Evolutionary conservation across 2,888 invertebrate species (phyloP), one percentile per base, ranked within the genome.

Genomic region (Oithona nana): DNA sequence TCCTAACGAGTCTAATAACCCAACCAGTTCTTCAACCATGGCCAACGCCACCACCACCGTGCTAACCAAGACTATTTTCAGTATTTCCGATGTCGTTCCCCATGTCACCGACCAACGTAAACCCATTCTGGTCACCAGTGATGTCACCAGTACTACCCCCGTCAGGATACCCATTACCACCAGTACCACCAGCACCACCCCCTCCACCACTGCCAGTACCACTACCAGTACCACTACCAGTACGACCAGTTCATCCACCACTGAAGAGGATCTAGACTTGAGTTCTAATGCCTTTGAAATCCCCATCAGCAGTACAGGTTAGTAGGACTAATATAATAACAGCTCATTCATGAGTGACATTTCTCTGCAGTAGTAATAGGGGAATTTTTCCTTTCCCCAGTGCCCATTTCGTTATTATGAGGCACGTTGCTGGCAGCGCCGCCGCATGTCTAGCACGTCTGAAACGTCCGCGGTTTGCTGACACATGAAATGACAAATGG

Each of bases 91-190:
- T 26, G 22, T 24, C 13, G 26, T 55, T 16, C 26, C 54, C n/a
- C 20, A 54, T 8, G 2, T 29, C 39, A 16, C 61, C 4, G 22
- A 28, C 28, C 29, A 59, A 22, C 20, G 61, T 31, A 28, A 29
- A n/a, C 61, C 55, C 54, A 61, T 61, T 59, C 22, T 59, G 28
- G 59, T 59, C 28, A 59, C 59, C 3, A 13, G 29, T 4, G 28
- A 24, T 13, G 6, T 39, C 8, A 39, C 39, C 39, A 28, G 28
- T n/a, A 57, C 57, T 16, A 59, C 59, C 49, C 59, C 59, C 29
- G 24, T 59, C 20, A 39, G 59, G 28, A 59, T 59, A 26, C 59
- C 59, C 4, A 59, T 59, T 29, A 59, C 59, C 11, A 59, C 59
- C 26, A 48, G 49, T 4, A 48, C 26, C n/a, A 11, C 49, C 20